These are phyloP conservation scores for Crotalus tigris DNA, from an alignment of 2,113 vertebrate genomes.

Conservation along the genomic window DNA sequence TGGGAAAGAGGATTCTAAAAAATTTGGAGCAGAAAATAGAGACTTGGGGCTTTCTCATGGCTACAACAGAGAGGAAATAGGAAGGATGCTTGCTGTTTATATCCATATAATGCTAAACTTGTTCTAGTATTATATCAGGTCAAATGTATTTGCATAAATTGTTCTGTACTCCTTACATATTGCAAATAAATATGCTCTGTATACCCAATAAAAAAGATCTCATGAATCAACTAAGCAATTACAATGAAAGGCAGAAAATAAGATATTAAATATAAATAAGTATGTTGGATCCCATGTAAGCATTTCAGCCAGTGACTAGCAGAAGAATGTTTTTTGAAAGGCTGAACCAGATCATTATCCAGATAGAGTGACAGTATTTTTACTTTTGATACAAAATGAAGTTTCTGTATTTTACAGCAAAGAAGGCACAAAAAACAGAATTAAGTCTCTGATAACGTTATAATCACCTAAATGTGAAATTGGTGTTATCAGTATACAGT, in stretches of 20 bases:
- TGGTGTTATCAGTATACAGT: neutral
- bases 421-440: neutral
- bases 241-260: neutral
- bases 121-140: neutral
- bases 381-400: neutral
- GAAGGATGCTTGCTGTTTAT: neutral
- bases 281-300: neutral
- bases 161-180: neutral
- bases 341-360: neutral
- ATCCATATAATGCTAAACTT: neutral
- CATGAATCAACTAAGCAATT: neutral
- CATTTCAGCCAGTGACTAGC: neutral
- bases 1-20: neutral
- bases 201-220: neutral
- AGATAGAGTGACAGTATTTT: neutral
- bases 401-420: neutral
- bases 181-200: neutral
- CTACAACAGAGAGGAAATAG: neutral
- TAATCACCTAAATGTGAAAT: neutral
- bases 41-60: neutral
- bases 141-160: neutral
- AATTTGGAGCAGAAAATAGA: neutral
- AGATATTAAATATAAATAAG: neutral
- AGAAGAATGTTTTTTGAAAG: neutral
- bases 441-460: neutral